Base-by-base conservation (phyloP, 2,113 vertebrate species). In the Pituophis catenifer region DNA sequence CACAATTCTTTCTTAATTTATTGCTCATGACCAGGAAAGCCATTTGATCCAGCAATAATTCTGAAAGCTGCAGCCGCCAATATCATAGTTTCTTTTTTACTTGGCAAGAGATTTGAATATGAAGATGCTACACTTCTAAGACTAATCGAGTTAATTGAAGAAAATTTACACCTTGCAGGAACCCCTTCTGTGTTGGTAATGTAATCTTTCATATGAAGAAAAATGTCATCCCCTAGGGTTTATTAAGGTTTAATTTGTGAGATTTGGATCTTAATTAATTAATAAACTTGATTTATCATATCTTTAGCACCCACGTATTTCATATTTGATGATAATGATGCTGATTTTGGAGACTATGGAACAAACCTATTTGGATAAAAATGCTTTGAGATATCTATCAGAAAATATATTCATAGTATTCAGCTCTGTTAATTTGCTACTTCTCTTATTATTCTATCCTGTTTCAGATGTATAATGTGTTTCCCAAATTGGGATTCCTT, bases 381-480 rank as follows among this genome's bases (percentile, higher is more conserved):
- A 29, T n/a, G 29, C 87, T 54, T 54, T 26, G 15, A n/a, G 54
- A 57, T 57, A 1, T 57, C 10, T n/a, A 89, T 8, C 29, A 57
- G 54, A 57, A n/a, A 81, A 81, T 81, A 81, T 81, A 89, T n/a
- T 55, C 17, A 21, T 48, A 58, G 21, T 44, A 89, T 55, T 57
- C 29, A 10, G 9, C 2, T 91, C 13, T 70, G 4, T 70, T 6
- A 5, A 55, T 92, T 48, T 91, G 44, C 33, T 8, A 38, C 81
- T 19, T 48, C 59, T 2, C 0, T 6, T 3, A 81, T 81, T 5
- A 33, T 52, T 81, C 89, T 21, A 93, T n/a, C 23, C 86, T 90
- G n/a, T 93, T 96, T 62, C 89, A 98, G 97, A 3, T 98, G 13
- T 97, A 95, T 89, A 97, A 96, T 87, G 53, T 91, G 3, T 96